Conservation (phyloP, 92 coral and sea anemone species). For the Diadumene lineata region DNA sequence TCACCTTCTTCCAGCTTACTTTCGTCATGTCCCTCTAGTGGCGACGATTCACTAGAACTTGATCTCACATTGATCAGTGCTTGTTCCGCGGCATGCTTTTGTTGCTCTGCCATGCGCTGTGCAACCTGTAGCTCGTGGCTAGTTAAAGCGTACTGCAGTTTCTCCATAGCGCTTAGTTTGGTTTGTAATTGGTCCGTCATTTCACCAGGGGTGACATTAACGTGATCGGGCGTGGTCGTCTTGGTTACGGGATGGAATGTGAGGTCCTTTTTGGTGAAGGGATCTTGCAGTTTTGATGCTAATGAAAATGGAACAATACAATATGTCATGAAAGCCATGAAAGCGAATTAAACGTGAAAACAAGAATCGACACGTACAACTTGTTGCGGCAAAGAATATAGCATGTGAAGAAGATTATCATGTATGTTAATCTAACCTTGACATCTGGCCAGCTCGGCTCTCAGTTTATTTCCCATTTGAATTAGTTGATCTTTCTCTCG, state of each 20-base stretch:
- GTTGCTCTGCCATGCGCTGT: conserved; percentile 73
- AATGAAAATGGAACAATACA: neutral
- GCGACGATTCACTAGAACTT: conserved; percentile 57
- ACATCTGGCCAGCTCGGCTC: conserved; percentile 78
- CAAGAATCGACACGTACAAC: too few species aligned
- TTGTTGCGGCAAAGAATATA: too few species aligned
- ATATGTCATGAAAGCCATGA: too few species aligned
- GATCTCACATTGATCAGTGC: conserved; percentile 64
- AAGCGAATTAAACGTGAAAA: too few species aligned
- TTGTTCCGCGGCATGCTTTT: conserved; percentile 75
- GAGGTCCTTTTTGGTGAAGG: neutral
- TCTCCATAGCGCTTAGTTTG: conserved; percentile 84
- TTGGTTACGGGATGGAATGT: neutral
- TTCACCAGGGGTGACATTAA: conserved; percentile 56
- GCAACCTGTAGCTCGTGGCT: conserved; percentile 92
- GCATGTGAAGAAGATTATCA: too few species aligned
- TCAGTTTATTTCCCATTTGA: conserved; percentile 93
- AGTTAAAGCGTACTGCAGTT: conserved; percentile 89
- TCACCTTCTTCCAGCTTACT: neutral
- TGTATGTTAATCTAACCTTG: conserved; percentile 45
- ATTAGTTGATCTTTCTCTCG: conserved; percentile 94
- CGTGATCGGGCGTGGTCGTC: conserved; percentile 7
- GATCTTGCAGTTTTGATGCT: neutral
- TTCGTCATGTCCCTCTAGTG: conserved; percentile 23
- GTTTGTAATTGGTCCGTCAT: conserved; percentile 66